These are phyloP conservation scores for Corythaixoides concolor DNA, from an alignment of 2,113 vertebrate genomes.

Conservation along the genomic window DNA sequence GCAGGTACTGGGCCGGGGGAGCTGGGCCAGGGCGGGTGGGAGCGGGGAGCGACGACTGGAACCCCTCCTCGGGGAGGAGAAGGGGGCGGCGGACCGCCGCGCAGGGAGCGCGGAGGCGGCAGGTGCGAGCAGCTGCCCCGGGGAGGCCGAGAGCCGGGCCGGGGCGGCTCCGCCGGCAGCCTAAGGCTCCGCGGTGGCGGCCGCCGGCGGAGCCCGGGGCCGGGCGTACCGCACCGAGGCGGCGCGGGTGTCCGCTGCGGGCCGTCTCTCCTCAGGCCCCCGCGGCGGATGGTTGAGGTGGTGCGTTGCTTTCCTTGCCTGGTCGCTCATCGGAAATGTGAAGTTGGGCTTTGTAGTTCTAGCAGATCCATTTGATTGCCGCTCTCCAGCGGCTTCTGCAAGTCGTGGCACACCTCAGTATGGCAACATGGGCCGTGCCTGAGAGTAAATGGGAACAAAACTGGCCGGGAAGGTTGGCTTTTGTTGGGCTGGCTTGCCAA, in stretches of 20 bases:
- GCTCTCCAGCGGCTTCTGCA: neutral
- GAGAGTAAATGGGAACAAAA: accelerated
- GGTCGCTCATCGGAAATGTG: accelerated
- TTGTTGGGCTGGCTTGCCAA: neutral
- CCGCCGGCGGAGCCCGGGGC: neutral
- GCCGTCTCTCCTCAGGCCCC: neutral
- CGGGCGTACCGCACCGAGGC: too few relatives aligned
- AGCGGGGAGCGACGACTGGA: neutral
- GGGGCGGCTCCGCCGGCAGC: neutral
- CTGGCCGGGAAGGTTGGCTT: neutral
- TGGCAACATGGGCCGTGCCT: accelerated
- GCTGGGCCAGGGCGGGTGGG: neutral
- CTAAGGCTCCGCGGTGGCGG: neutral
- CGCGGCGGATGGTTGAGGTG: neutral
- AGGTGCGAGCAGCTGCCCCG: neutral
- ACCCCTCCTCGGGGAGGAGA: neutral
- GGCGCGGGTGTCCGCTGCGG: neutral
- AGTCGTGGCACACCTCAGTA: neutral
- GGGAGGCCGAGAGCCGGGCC: too few relatives aligned
- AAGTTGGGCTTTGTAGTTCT: neutral
- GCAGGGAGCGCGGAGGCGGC: neutral
- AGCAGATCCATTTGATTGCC: neutral
- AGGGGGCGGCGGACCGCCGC: neutral
- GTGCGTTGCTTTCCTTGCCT: too few relatives aligned
- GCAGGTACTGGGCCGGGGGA: neutral